phyloP scores from a whole-genome alignment of 2,113 vertebrate genomes.

The Mus musculus region GRCm39 chr9:61186501-61187000 shows the following conservation, averaged over 20 bases:
- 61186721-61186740: constrained; percentile 60
- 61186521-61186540: not conserved
- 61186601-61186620: not conserved
- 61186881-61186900: not conserved
- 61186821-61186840: constrained; percentile 57
- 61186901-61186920: not conserved
- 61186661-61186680: constrained; percentile 21
- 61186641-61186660: not conserved
- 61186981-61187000: not conserved
- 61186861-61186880: constrained; percentile 23
- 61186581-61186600: not conserved
- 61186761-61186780: not conserved
- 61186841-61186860: constrained; percentile 47
- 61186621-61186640: not conserved
- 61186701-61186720: constrained; percentile 21
- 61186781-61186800: not conserved
- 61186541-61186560: not conserved
- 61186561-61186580: not conserved
- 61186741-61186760: constrained; percentile 47
- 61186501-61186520: not conserved
- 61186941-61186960: constrained; percentile 7
- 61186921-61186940: not conserved
- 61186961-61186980: not conserved
- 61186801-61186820: constrained; percentile 40
- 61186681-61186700: constrained; percentile 6